Conservation (phyloP, 2,113 vertebrate genomes). For the Catharus bicknelli region DNA sequence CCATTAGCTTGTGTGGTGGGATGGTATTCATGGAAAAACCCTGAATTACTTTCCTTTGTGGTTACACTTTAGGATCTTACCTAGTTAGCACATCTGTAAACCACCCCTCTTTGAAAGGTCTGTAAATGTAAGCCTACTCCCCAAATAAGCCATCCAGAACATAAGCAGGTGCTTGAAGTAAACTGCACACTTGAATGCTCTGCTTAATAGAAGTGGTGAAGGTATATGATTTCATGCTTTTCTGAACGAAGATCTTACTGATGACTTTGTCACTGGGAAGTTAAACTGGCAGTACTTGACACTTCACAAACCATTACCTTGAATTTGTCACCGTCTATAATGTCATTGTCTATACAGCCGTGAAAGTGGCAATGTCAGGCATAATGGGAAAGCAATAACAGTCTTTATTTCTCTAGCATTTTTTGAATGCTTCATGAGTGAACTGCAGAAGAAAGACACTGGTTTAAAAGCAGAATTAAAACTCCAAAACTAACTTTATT, state of each 20-base stretch:
- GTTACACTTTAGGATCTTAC: rapidly evolving
- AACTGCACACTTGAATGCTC: not conserved
- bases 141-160: not conserved
- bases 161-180: not conserved
- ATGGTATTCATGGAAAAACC: not conserved
- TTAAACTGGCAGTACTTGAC: not conserved
- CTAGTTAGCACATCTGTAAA: not conserved
- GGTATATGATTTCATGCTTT: not conserved
- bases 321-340: not conserved
- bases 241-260: not conserved
- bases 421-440: not conserved
- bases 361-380: not conserved
- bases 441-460: not conserved
- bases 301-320: not conserved
- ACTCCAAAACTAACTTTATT: not conserved
- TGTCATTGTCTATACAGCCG: not conserved
- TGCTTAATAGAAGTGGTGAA: not conserved
- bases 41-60: not conserved
- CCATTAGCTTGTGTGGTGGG: not conserved
- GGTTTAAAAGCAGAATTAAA: not conserved
- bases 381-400: not conserved
- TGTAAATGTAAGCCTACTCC: not conserved
- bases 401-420: not conserved
- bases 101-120: not conserved
- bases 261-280: not conserved